phyloP scores from a whole-genome alignment of 1,140 invertebrate genomes.

The Drosophila trapezifrons region DNA sequence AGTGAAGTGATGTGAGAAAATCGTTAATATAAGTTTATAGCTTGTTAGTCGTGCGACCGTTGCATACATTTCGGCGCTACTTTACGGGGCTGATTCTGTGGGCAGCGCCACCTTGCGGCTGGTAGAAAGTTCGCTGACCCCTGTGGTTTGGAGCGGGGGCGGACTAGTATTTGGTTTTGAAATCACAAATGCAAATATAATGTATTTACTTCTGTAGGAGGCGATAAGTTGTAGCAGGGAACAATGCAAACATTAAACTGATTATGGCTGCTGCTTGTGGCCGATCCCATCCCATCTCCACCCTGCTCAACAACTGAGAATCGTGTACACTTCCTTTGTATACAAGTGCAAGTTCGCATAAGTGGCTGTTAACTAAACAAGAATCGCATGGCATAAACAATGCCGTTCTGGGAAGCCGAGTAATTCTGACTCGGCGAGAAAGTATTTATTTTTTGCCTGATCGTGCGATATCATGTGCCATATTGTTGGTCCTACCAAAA shows the following conservation, averaged over 20 bases:
- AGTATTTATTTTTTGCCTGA: constrained; percentile 19
- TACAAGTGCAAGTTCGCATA: constrained; percentile 19
- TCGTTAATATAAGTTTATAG: constrained; percentile 67
- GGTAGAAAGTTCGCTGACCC: constrained; percentile 40
- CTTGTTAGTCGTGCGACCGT: constrained; percentile 15
- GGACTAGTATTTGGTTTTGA: constrained; percentile 19
- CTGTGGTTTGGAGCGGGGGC: neutral
- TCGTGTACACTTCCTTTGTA: constrained; percentile 19
- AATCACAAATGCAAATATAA: constrained; percentile 22
- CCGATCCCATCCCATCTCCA: constrained; percentile 1
- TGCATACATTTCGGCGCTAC: constrained; percentile 49
- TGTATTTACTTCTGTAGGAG: constrained; percentile 9
- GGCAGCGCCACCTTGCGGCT: neutral
- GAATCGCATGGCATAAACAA: constrained; percentile 27
- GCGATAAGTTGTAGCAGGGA: constrained; percentile 18
- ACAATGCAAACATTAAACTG: constrained; percentile 23
- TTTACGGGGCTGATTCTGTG: constrained; percentile 4
- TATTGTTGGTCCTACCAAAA: constrained; percentile 3
- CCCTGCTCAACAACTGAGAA: neutral
- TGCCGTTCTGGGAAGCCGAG: constrained; percentile 22
- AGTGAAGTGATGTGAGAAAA: constrained; percentile 65
- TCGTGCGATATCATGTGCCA: neutral
- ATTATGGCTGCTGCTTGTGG: constrained; percentile 2
- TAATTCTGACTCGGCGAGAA: constrained; percentile 21
- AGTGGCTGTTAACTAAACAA: constrained; percentile 36